phyloP scores from a whole-genome alignment of 2,113 vertebrate species.

The Columba livia region DNA sequence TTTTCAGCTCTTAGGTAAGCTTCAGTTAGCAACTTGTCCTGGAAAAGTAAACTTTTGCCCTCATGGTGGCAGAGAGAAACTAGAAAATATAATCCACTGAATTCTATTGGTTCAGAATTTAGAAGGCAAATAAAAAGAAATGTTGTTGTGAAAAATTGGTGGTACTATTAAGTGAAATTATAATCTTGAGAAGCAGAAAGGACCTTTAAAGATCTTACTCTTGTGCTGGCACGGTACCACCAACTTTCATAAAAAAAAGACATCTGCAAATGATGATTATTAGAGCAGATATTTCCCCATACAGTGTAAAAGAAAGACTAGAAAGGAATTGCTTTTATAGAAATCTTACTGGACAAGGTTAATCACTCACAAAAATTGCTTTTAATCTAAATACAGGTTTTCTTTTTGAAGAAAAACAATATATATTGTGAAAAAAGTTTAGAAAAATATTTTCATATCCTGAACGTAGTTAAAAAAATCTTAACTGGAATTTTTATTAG shows the following conservation, averaged over 20 bases:
- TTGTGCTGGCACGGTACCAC: not conserved
- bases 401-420: not conserved
- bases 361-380: not conserved
- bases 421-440: not conserved
- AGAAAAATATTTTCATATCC: not conserved
- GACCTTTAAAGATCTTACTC: not conserved
- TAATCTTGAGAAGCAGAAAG: not conserved
- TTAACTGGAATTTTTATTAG: not conserved
- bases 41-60: not conserved
- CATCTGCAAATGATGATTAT: not conserved
- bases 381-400: not conserved
- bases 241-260: not conserved
- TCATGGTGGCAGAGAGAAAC: not conserved
- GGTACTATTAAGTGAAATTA: not conserved
- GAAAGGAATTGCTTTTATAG: not conserved
- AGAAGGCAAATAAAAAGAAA: not conserved
- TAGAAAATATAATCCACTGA: not conserved
- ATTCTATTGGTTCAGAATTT: not conserved
- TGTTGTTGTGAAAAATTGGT: rapidly evolving
- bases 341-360: not conserved
- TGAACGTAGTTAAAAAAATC: not conserved
- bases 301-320: not conserved
- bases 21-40: not conserved
- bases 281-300: not conserved
- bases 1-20: not conserved